Conservation (phyloP, 2,888 invertebrate species). For the Alcis repandata region DNA sequence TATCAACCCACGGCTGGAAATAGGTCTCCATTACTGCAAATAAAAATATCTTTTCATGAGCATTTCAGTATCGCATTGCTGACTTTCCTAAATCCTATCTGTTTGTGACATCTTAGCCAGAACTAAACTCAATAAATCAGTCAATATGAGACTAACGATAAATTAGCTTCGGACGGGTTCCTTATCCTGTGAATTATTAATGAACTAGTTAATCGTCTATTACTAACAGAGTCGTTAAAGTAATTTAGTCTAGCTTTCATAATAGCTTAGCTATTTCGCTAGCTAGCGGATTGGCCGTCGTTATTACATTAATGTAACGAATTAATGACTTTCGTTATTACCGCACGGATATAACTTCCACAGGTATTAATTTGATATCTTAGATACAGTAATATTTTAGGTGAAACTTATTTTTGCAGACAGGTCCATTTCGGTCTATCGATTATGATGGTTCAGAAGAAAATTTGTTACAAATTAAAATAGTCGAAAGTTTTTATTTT, state of each 20-base stretch:
- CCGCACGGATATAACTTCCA: conserved; percentile 22
- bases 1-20: too few species aligned
- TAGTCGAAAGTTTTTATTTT: too few species aligned
- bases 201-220: conserved; percentile 17
- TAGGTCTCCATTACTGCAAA: too few species aligned
- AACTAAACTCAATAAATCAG: neutral
- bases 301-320: conserved; percentile 39
- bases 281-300: conserved; percentile 32
- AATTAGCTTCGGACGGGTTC: conserved; percentile 5
- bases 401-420: neutral
- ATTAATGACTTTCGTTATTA: conserved; percentile 41
- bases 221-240: conserved; percentile 16
- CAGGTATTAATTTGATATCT: conserved; percentile 29
- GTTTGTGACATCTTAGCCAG: neutral
- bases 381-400: too few species aligned
- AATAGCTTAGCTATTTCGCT: conserved; percentile 23
- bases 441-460: neutral
- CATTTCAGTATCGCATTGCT: too few species aligned
- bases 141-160: conserved; percentile 12
- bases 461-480: too few species aligned
- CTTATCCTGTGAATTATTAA: conserved; percentile 15
- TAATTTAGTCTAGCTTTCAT: conserved; percentile 29
- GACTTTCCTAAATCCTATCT: neutral
- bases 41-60: too few species aligned
- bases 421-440: neutral